Percentiles rank a stretch among this genome's conserved stretches.
Evolutionary conservation across 2,888 invertebrate genomes (phyloP).

Genomic region (Drosophila melanosoma): DNA sequence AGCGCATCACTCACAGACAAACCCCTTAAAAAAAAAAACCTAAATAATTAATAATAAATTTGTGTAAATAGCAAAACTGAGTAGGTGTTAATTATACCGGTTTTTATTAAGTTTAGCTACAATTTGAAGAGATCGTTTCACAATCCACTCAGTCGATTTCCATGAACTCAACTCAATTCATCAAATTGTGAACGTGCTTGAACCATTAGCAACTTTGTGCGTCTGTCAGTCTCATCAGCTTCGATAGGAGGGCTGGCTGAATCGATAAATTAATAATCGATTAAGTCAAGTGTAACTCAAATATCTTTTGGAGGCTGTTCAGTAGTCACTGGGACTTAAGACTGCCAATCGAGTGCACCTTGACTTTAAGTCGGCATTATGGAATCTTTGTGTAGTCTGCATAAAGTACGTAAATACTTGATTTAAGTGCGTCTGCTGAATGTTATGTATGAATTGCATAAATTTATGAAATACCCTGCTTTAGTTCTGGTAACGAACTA

Average conservation of each 20-base stretch:
- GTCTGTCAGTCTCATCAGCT: not conserved
- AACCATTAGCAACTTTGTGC: conserved; percentile 44
- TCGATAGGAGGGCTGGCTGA: conserved; percentile 8
- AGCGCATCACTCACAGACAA: conserved; percentile 12
- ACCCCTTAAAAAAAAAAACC: conserved; percentile 16
- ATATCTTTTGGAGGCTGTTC: not conserved
- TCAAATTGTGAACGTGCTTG: conserved; percentile 40
- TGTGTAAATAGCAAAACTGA: conserved; percentile 4
- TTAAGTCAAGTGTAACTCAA: conserved; percentile 8
- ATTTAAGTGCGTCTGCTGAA: conserved; percentile 13
- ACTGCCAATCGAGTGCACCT: conserved; percentile 35
- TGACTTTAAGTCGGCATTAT: conserved; percentile 46
- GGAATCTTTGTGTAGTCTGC: conserved; percentile 16
- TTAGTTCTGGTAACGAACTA: conserved; percentile 43
- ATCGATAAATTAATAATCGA: conserved; percentile 21
- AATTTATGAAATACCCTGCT: conserved; percentile 31
- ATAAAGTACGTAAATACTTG: conserved; percentile 15
- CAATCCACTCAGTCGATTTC: conserved; percentile 21
- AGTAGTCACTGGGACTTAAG: conserved; percentile 2
- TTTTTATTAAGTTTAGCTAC: conserved; percentile 2
- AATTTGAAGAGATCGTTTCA: conserved; percentile 13
- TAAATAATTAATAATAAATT: not conserved
- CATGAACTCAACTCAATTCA: conserved; percentile 42
- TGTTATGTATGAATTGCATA: conserved; percentile 44
- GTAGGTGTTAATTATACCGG: conserved; percentile 24